phyloP scores from a whole-genome alignment of 2,797 vertebrate genomes.

The Helarctos malayanus region DNA sequence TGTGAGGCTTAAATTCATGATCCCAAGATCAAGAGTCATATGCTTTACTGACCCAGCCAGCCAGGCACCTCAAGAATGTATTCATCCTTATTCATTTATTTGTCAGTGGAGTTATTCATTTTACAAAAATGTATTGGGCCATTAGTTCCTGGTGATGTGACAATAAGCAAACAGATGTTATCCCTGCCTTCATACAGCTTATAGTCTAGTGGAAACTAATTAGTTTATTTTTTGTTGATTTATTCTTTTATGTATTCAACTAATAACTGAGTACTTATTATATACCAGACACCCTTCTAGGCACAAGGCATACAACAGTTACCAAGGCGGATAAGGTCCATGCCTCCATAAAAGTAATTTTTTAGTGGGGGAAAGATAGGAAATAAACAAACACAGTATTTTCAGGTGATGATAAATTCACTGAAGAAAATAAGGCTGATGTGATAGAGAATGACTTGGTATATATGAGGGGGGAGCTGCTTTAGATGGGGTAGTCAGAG shows the following conservation, averaged over 20 bases:
- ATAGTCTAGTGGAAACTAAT: not conserved
- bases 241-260: not conserved
- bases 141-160: not conserved
- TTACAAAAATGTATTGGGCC: not conserved
- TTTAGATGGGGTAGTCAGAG: not conserved
- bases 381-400: not conserved
- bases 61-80: not conserved
- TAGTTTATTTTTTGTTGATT: not conserved
- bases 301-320: not conserved
- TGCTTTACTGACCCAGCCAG: not conserved
- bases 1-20: not conserved
- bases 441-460: not conserved
- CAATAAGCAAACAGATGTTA: not conserved
- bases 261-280: not conserved
- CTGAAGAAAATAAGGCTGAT: not conserved
- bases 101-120: not conserved
- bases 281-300: not conserved
- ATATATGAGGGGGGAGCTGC: not conserved
- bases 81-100: not conserved
- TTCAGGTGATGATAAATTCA: not conserved
- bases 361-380: not conserved
- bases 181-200: not conserved
- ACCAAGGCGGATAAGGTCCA: not conserved
- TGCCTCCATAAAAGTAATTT: not conserved
- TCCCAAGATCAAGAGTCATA: not conserved